Base-by-base conservation (phyloP, 2,888 invertebrate genomes). In the Euspilapteryx auroguttella region DNA sequence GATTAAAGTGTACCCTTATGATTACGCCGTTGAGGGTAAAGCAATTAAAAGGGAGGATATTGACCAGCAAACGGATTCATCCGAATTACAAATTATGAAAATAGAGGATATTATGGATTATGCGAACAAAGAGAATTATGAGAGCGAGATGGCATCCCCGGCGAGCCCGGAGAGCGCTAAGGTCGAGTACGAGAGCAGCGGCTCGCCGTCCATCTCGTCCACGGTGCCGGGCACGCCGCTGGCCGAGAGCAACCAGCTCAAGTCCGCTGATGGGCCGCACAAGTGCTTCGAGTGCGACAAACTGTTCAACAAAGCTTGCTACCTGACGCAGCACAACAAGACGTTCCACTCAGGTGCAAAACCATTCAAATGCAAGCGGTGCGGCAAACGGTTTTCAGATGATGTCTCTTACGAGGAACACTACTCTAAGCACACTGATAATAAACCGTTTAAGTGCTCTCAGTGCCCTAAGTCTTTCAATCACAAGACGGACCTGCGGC, bases 271-370 rank as follows among this genome's bases (percentile, higher is more conserved):
- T 9, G 42, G 43, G 4, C 53, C 73, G 29, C 82, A 83, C 55
- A 87, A 86, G 61, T 93, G 92, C 61, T 79, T 83, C 47, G 85
- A 87, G 49, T 94, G 93, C 64, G 83, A 87, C 55, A 92, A 92
- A 59, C 66, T 83, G 23, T 93, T 93, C 66, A 88, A 88, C 56
- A 89, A 87, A 47, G 85, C 87, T 27, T 93, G 93, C 57, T 93
- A 93, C 55, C 75, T 93, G 31, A 93, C 92, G 28, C 93, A 93
- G 56, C 93, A 94, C 63, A 90, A 90, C 63, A 92, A 91, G 58
- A 88, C 88, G 40, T 90, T 90, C 63, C 93, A 94, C 59, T 83
- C 85, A 37, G 92, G 91, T 35, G 89, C 87, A 47, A 89, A 89
- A 54, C 91, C 90, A 10, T 92, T 81, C 57, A 90, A 91, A 56